phyloP scores from a whole-genome alignment of 2,888 invertebrate genomes.

The Homarus gammarus region DNA sequence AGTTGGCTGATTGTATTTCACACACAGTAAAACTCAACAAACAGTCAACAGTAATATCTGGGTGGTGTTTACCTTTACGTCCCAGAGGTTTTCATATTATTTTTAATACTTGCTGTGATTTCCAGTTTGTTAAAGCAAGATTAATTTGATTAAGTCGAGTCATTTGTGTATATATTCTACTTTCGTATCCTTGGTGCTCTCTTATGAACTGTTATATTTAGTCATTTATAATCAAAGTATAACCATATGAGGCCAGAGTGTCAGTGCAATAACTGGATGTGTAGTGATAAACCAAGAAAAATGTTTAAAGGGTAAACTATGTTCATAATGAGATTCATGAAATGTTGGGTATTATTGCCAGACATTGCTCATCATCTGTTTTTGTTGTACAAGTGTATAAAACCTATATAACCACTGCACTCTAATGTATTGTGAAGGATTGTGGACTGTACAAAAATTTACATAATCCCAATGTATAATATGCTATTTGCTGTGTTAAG shows the following conservation, averaged over 20 bases:
- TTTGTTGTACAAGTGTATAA: not conserved
- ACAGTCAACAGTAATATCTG: not conserved
- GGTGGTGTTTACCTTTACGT: not conserved
- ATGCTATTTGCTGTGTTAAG: slow-evolving; percentile 14
- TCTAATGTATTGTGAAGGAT: not conserved
- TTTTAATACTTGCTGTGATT: slow-evolving; percentile 14
- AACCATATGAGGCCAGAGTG: not conserved
- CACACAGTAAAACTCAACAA: not conserved
- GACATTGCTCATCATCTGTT: not conserved
- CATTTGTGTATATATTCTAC: not conserved
- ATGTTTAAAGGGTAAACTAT: no score
- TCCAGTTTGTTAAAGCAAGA: not conserved
- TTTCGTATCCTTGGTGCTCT: slow-evolving; percentile 39
- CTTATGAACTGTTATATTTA: not conserved
- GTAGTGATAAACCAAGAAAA: no score
- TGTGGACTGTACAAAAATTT: not conserved
- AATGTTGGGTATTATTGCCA: not conserved
- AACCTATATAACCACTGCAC: slow-evolving; percentile 5
- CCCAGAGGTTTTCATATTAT: not conserved
- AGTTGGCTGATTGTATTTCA: not conserved
- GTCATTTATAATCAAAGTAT: slow-evolving; percentile 20
- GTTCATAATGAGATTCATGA: no score
- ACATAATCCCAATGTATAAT: not conserved
- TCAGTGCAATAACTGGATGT: slow-evolving; percentile 22
- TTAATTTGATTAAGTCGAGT: not conserved